Percentiles rank a stretch among this genome's conserved stretches.
These are phyloP conservation scores for Melanogrammus aeglefinus DNA, from an alignment of 2,797 vertebrate species.

Conservation along the genomic window DNA sequence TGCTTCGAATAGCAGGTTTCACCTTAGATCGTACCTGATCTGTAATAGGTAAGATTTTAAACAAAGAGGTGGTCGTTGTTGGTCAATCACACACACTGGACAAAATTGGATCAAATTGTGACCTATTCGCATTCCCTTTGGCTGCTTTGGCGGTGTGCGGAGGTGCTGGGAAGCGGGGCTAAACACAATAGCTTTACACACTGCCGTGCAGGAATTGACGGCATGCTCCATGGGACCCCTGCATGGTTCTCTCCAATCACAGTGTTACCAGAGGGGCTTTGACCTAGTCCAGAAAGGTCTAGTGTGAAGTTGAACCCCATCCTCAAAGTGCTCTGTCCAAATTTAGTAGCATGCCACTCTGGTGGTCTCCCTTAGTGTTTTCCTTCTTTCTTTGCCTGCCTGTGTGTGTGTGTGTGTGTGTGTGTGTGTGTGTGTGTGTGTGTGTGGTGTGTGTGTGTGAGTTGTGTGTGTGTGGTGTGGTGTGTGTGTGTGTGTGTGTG, in stretches of 20 bases:
- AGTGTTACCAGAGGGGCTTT: slow-evolving; percentile 61
- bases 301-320: slow-evolving; percentile 40
- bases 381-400: slow-evolving; percentile 12
- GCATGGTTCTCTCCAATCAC: slow-evolving; percentile 59
- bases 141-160: slow-evolving; percentile 19
- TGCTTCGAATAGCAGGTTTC: slow-evolving; percentile 17
- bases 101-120: slow-evolving; percentile 37
- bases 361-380: slow-evolving; percentile 63
- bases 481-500: too few relatives aligned
- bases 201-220: slow-evolving; percentile 58
- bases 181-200: slow-evolving; percentile 52
- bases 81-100: slow-evolving; percentile 29
- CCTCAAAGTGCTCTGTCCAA: slow-evolving; percentile 58
- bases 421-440: too few relatives aligned
- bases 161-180: slow-evolving; percentile 14
- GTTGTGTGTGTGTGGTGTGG: too few relatives aligned
- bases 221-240: slow-evolving; percentile 51
- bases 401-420: slow-evolving; percentile 20
- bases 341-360: slow-evolving; percentile 67
- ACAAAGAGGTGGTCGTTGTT: slow-evolving; percentile 42
- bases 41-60: slow-evolving; percentile 4
- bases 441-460: too few relatives aligned
- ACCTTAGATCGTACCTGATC: slow-evolving; percentile 21
- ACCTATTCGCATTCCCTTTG: slow-evolving; percentile 40
- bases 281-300: slow-evolving; percentile 60